Base-by-base conservation (phyloP, 2,888 invertebrate genomes). In the Metallyticus violacea region DNA sequence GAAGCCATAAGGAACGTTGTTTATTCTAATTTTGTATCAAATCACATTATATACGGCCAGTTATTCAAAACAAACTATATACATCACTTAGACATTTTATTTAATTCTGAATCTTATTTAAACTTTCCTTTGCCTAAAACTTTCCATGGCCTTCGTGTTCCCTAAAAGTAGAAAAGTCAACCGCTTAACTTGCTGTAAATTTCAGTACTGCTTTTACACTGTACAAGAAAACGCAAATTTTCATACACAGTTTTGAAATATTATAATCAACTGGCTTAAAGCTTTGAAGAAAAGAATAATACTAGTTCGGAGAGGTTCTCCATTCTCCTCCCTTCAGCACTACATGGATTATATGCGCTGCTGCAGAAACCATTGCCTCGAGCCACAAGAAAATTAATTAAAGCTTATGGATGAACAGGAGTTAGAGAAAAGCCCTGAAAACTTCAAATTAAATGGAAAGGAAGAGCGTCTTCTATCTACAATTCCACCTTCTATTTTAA, bases 361-460 rank as follows among this genome's bases (percentile, higher is more conserved):
- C 6, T 62, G 40, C 22, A 62, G 40, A 28, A 83, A 76, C 25
- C 83, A 28, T 83, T 77, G 26, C 77, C 77, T 25, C n/a, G 77
- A 28, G 77, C 77, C 28, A 77, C 26, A 77, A 83, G 83, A 77
- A 83, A 83, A 83, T 83, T 83, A 83, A 83, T 83, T 77, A 83
- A 83, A 83, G 77, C 83, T 77, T 83, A 83, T 77, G 83, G 77
- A 77, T 77, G 77, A 25, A n/a, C 7, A 27, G 25, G n/a, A 62
- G 76, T 26, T 28, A 77, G 77, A 77, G 77, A 77, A 9, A 27
- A 26, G 83, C 30, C 77, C 28, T 26, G 76, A 83, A 28, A 25
- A 77, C n/a, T 83, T 76, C 77, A 83, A 83, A 83, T 83, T 83
- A 83, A 83, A 83, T 83, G 77, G 83, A 83, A 83, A n/a, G 83